A percentile compares a stretch with the other conserved stretches of the same genome.
Evolutionary conservation across 2,113 vertebrate genomes (phyloP).

Genomic region (Mixornis gularis): DNA sequence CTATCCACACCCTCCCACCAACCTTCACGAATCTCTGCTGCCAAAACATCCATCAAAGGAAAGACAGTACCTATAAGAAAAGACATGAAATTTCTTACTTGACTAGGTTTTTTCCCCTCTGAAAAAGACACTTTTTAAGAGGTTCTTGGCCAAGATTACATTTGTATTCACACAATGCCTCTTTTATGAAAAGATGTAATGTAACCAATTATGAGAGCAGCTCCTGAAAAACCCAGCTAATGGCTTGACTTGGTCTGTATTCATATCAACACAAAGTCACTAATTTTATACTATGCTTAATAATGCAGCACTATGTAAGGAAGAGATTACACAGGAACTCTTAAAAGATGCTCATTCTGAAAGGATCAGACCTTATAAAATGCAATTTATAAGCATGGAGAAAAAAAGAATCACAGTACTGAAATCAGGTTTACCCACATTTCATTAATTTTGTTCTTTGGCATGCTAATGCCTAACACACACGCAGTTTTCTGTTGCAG

Average conservation of each 20-base stretch:
- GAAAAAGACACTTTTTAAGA: neutral
- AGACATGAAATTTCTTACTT: neutral
- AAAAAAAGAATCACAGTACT: neutral
- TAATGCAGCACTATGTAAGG: neutral
- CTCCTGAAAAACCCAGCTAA: neutral
- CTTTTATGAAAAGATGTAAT: neutral
- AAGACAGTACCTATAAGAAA: neutral
- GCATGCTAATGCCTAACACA: neutral
- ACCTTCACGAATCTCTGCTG: neutral
- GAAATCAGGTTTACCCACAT: neutral
- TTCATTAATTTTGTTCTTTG: neutral
- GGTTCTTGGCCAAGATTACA: neutral
- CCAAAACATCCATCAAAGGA: neutral
- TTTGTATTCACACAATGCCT: neutral
- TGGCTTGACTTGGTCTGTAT: neutral
- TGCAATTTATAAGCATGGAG: neutral
- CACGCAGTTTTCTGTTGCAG: neutral
- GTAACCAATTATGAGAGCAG: neutral
- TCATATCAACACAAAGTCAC: neutral
- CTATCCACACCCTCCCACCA: neutral
- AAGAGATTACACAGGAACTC: neutral
- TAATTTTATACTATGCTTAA: constrained; percentile 5
- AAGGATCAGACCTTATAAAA: neutral
- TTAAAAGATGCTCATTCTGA: neutral
- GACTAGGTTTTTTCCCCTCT: neutral